Conservation (phyloP, 2,888 invertebrate species). For the Baccha elongata region DNA sequence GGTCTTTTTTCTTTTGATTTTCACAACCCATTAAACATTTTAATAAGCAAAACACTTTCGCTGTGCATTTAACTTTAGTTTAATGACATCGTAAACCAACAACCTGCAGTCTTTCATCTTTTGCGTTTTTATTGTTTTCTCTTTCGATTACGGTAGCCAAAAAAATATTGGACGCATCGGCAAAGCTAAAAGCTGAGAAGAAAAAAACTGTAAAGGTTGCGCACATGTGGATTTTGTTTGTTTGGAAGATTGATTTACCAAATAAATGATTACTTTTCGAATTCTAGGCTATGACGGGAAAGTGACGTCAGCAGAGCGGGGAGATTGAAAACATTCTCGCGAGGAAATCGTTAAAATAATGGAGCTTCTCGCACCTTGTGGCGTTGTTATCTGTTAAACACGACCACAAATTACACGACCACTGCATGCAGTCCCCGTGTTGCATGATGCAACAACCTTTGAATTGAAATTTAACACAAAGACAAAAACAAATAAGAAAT, state of each 20-base stretch:
- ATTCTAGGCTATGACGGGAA: not conserved
- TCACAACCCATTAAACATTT: slow-evolving; percentile 73
- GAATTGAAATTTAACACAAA: slow-evolving; percentile 19
- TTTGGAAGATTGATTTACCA: slow-evolving; percentile 66
- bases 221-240: slow-evolving; percentile 68
- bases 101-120: slow-evolving; percentile 67
- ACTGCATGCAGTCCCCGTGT: slow-evolving; percentile 62
- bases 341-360: slow-evolving; percentile 60
- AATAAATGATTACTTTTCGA: slow-evolving; percentile 56
- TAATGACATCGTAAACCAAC: slow-evolving; percentile 70
- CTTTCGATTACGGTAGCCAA: slow-evolving; percentile 54
- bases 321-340: slow-evolving; percentile 11
- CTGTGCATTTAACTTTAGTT: slow-evolving; percentile 70
- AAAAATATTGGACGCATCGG: slow-evolving; percentile 53
- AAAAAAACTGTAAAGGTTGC: slow-evolving; percentile 22
- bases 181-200: slow-evolving; percentile 22
- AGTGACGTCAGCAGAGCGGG: not conserved
- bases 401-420: slow-evolving; percentile 70
- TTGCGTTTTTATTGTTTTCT: slow-evolving; percentile 34
- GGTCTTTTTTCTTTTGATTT: slow-evolving; percentile 64
- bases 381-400: slow-evolving; percentile 71
- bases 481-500: slow-evolving; percentile 30
- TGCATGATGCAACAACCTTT: slow-evolving; percentile 55
- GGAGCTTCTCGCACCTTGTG: slow-evolving; percentile 68
- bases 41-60: slow-evolving; percentile 74